A percentile compares a stretch with the other conserved stretches of the same genome.
These are phyloP conservation scores for Ardeotis arabs DNA, from an alignment of 2,113 vertebrate species.

Conservation along the genomic window DNA sequence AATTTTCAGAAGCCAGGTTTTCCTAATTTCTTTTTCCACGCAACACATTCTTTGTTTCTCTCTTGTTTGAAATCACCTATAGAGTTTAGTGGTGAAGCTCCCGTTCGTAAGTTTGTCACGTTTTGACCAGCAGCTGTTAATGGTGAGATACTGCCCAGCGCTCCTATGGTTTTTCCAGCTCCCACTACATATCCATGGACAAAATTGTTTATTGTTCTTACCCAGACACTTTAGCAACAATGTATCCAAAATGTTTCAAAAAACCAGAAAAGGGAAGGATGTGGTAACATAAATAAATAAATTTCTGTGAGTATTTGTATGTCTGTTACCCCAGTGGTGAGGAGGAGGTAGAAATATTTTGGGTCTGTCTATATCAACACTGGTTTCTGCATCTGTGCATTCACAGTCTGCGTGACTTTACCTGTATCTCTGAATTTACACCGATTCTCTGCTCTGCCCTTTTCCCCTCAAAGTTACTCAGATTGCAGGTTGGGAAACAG, in stretches of 20 bases:
- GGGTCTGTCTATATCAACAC: background rate
- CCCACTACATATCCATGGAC: background rate
- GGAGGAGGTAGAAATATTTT: background rate
- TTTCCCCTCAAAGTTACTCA: background rate
- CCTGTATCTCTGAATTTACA: background rate
- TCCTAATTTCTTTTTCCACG: background rate
- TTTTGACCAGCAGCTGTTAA: background rate
- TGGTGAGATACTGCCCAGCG: background rate
- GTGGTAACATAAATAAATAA: background rate
- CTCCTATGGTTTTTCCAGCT: background rate
- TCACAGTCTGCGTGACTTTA: background rate
- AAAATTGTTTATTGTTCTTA: background rate
- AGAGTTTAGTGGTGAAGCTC: background rate
- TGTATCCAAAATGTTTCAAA: background rate
- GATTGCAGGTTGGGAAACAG: background rate
- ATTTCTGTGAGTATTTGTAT: background rate
- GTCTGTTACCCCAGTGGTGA: background rate
- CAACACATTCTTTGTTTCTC: no score
- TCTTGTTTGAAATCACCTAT: background rate
- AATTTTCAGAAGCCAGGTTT: background rate
- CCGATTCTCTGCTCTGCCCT: background rate
- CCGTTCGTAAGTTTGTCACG: background rate
- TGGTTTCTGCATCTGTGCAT: rapidly evolving
- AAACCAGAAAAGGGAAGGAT: background rate
- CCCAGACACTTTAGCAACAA: background rate